phyloP scores from a whole-genome alignment of 2,797 vertebrate species.

The Myotis myotis region DNA sequence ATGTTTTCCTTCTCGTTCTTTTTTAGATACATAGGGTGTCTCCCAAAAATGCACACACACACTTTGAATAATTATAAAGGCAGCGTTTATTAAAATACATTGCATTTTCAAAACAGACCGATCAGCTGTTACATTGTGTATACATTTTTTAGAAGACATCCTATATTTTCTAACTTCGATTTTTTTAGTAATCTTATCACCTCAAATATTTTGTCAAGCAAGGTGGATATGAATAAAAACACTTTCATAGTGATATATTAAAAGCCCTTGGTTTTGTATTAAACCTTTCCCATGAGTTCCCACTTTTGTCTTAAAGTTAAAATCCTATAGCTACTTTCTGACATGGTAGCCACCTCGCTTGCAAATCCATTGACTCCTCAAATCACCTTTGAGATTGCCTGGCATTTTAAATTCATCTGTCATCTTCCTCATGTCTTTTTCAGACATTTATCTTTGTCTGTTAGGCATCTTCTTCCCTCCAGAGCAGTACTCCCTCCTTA shows the following conservation, averaged over 20 bases:
- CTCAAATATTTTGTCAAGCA: slow-evolving; percentile 23
- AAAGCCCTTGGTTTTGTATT: neutral
- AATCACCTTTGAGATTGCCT: neutral
- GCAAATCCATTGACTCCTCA: neutral
- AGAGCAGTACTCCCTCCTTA: neutral
- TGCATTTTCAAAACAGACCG: too few species aligned
- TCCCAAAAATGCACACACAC: too few species aligned
- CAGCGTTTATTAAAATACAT: too few species aligned
- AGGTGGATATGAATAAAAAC: slow-evolving; percentile 4
- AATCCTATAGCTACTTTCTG: neutral
- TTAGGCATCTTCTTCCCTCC: neutral
- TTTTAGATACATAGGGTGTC: neutral
- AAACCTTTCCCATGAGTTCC: neutral
- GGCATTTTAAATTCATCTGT: neutral
- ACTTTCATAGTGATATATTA: neutral
- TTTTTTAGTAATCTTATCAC: neutral
- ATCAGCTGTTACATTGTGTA: too few species aligned
- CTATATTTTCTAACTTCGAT: neutral
- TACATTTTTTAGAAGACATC: neutral
- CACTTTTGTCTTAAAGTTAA: neutral
- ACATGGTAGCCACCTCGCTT: neutral
- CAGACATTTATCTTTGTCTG: neutral
- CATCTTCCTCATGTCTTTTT: neutral
- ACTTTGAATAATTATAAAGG: too few species aligned
- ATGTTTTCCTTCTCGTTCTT: neutral